Evolutionary conservation across 2,113 vertebrate species (phyloP), one percentile per base, ranked within the genome.

Genomic region (Glareola pratincola): DNA sequence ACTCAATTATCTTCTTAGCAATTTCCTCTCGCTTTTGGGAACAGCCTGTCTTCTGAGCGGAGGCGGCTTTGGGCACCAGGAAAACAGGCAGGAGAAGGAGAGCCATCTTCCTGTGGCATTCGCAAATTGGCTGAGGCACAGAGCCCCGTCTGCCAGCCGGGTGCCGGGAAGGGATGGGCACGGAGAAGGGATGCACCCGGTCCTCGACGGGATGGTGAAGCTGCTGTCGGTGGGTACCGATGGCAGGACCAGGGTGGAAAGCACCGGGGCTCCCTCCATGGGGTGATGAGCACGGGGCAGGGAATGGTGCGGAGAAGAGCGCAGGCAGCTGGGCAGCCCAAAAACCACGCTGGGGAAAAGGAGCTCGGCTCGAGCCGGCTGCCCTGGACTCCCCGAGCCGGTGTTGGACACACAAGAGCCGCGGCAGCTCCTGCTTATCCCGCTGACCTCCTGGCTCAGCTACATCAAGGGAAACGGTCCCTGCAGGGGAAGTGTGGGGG

Each of bases 21-120:
- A 90, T 92, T 97, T 97, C 96, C 96, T 93, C 90, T 94, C 54
- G 0, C 90, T 27, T 83, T 91, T 36, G 41, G 62, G 95, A 97
- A 97, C 97, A 97, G 96, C 30, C 83, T 85, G 97, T 91, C 66
- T 96, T 12, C 0, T 14, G 68, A 21, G 90, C 37, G 83, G 96
- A 76, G 97, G 96, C 82, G 88, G 94, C 83, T 64, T 24, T 6
- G 43, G 75, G 80, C 92, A 82, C 27, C 1, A 1, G 88, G 29
- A n/a, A 86, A 81, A 77, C 88, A 88, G 80, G 94, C 90, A 87
- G 54, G 79, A 34, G 88, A 67, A 69, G 88, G 39, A 85, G 60
- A 94, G 30, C 30, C 75, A 45, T 20, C 93, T 94, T 96, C 96
- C 93, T 92, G 96, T 84, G 76, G 56, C 87, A n/a, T 64, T 71